A percentile compares a stretch with the other conserved stretches of the same genome.
Conservation (phyloP, 2,888 invertebrate genomes). For the Andrena dorsata region DNA sequence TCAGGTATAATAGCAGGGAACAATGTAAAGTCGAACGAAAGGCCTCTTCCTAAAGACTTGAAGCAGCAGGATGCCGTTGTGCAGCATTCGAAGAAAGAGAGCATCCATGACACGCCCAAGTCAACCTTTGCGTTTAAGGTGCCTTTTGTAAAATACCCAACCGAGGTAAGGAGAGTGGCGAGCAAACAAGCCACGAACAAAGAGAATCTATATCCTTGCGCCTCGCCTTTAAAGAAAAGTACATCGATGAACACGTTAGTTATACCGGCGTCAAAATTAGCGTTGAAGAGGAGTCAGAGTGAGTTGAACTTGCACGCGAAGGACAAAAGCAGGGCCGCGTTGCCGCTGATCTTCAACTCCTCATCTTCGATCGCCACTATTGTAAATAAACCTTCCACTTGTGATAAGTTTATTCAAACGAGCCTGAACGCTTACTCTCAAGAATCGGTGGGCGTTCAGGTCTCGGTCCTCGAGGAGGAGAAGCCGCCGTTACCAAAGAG, state of each 20-base stretch:
- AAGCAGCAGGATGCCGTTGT: slow-evolving; percentile 34
- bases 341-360: slow-evolving; percentile 80
- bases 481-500: slow-evolving; percentile 79
- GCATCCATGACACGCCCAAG: slow-evolving; percentile 61
- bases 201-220: slow-evolving; percentile 36
- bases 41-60: slow-evolving; percentile 33
- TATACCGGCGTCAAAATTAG: slow-evolving; percentile 63
- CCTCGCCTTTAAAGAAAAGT: slow-evolving; percentile 79
- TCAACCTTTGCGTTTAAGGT: slow-evolving; percentile 63
- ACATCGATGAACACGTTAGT: slow-evolving; percentile 81
- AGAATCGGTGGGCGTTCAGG: slow-evolving; percentile 82
- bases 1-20: slow-evolving; percentile 73
- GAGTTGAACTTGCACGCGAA: slow-evolving; percentile 79
- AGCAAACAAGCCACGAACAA: slow-evolving; percentile 42
- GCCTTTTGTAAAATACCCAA: slow-evolving; percentile 64
- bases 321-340: slow-evolving; percentile 69
- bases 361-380: slow-evolving; percentile 84
- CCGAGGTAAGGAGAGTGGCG: slow-evolving; percentile 50
- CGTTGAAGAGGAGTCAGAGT: slow-evolving; percentile 82
- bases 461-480: slow-evolving; percentile 78
- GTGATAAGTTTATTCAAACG: slow-evolving; percentile 82
- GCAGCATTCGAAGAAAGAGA: slow-evolving; percentile 43
- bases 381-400: slow-evolving; percentile 81
- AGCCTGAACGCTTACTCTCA: slow-evolving; percentile 73
- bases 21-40: slow-evolving; percentile 66